Evolutionary conservation across 1,140 invertebrate genomes (phyloP), one percentile per base, ranked within the genome.

Genomic region (Penaeus vannamei): DNA sequence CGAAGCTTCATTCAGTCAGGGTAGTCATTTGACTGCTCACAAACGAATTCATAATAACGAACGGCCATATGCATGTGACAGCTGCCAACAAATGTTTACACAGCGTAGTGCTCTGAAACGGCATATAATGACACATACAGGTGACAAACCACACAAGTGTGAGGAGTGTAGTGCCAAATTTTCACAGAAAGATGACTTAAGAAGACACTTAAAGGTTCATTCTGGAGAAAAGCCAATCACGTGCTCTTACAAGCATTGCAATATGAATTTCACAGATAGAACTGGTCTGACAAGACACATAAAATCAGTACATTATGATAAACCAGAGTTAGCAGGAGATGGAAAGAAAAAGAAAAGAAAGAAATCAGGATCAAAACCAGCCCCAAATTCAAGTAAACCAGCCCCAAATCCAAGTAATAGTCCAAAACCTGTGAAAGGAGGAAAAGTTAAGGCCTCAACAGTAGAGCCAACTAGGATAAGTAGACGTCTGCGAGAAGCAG

Each of bases 91-190:
- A 83, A 85, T 91, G 7, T 93, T 93, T 85, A 91, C 92, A 8
- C 90, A 92, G 53, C 92, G 92, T 66, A 92, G 92, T 87, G 92
- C 91, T 69, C 85, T 93, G 46, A 92, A 92, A 12, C 86, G 91
- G 17, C 92, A 93, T 77, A 83, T 87, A 61, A 81, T 91, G 60
- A 92, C 92, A 32, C 92, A 93, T 85, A 91, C 91, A 36, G 92
- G 92, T 0, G 61, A 90, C 26, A 91, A 92, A 76, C 92, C 92
- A 36, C 91, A 92, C 69, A 83, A 83, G 29, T 93, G 92, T 90
- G 77, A 86, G 46, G 84, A 69, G 4, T 91, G 91, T 53, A 86
- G n/a, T 61, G 64, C 85, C 26, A 89, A 29, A 62, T 91, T 91
- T 84, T 89, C 84, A 46, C 89, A 88, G 32, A 64, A 79, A 59